These are phyloP conservation scores for Sycobia sp. DNA, from an alignment of 1,140 invertebrate species.

Conservation along the genomic window DNA sequence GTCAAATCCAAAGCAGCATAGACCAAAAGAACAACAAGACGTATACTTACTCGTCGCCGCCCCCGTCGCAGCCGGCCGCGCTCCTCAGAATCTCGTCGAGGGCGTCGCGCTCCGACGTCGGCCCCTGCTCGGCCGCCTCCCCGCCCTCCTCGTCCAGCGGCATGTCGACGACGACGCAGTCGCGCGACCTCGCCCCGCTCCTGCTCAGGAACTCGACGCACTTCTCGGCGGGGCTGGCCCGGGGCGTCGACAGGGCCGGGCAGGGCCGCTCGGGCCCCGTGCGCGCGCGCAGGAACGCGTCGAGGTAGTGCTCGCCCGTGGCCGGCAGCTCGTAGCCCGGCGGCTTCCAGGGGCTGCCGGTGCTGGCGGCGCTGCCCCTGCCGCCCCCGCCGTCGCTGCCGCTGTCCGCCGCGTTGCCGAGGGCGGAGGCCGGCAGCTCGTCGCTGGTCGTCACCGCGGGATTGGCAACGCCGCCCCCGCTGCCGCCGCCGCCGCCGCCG, in stretches of 20 bases:
- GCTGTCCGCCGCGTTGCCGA: constrained; percentile 31
- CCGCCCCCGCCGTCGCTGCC: constrained; percentile 36
- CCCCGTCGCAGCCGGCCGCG: too few relatives aligned
- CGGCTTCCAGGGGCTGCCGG: constrained; percentile 39
- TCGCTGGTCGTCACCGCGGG: constrained; percentile 4
- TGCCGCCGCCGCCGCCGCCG: too few relatives aligned
- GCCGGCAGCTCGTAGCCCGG: constrained; percentile 43
- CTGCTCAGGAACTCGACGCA: constrained; percentile 56
- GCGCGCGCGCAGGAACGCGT: constrained; percentile 46
- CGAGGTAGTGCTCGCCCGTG: constrained; percentile 51
- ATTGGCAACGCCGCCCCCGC: constrained; percentile 23
- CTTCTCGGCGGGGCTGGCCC: constrained; percentile 58
- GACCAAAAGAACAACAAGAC: too few relatives aligned
- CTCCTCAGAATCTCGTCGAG: too few relatives aligned
- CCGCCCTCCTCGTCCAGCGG: too few relatives aligned
- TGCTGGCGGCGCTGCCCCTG: too few relatives aligned
- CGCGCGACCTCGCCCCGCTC: constrained; percentile 37
- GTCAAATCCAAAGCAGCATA: too few relatives aligned
- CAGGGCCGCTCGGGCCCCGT: constrained; percentile 37
- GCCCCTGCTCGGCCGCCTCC: too few relatives aligned
- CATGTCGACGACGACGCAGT: constrained; percentile 32
- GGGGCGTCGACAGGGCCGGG: constrained; percentile 43
- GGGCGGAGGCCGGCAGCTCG: not conserved
- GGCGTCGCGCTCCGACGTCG: too few relatives aligned
- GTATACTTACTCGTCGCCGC: too few relatives aligned